A percentile compares a stretch with the other conserved stretches of the same genome.
Conservation (phyloP, 2,888 invertebrate genomes). For the Drosophila fungiperda region DNA sequence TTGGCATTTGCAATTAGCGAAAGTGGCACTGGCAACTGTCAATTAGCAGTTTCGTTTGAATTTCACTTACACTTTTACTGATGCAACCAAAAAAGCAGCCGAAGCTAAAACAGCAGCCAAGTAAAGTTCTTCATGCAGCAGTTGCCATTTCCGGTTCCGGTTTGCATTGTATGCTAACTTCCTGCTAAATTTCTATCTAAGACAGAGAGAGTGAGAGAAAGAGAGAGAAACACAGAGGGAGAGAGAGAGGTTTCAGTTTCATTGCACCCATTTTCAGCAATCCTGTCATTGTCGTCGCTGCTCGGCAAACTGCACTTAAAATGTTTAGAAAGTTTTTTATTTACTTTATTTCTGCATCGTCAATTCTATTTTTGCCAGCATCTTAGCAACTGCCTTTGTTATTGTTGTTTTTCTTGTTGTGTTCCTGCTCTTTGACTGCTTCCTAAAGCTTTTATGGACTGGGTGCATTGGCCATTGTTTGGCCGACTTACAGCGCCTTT, state of each 20-base stretch:
- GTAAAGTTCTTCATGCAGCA: slow-evolving; percentile 49
- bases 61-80: slow-evolving; percentile 36
- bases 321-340: slow-evolving; percentile 69
- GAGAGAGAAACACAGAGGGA: slow-evolving; percentile 32
- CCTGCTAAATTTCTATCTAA: slow-evolving; percentile 51
- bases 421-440: slow-evolving; percentile 18
- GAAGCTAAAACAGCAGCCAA: slow-evolving; percentile 13
- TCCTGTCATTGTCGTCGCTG: slow-evolving; percentile 26
- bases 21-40: slow-evolving; percentile 17
- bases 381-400: slow-evolving; percentile 35
- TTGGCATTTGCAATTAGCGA: slow-evolving; percentile 52
- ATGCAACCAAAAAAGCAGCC: neutral
- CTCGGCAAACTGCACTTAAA: slow-evolving; percentile 69
- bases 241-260: slow-evolving; percentile 63
- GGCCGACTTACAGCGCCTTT: slow-evolving; percentile 11
- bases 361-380: slow-evolving; percentile 55
- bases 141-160: slow-evolving; percentile 68
- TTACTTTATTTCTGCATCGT: slow-evolving; percentile 58
- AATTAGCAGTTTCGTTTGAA: slow-evolving; percentile 27
- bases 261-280: slow-evolving; percentile 65
- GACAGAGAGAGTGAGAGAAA: slow-evolving; percentile 25
- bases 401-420: slow-evolving; percentile 7
- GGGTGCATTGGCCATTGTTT: slow-evolving; percentile 20
- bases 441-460: neutral
- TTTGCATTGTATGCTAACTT: slow-evolving; percentile 67